Evolutionary conservation across 2,888 invertebrate species (phyloP).

Genomic region (Plagodis dolabraria): DNA sequence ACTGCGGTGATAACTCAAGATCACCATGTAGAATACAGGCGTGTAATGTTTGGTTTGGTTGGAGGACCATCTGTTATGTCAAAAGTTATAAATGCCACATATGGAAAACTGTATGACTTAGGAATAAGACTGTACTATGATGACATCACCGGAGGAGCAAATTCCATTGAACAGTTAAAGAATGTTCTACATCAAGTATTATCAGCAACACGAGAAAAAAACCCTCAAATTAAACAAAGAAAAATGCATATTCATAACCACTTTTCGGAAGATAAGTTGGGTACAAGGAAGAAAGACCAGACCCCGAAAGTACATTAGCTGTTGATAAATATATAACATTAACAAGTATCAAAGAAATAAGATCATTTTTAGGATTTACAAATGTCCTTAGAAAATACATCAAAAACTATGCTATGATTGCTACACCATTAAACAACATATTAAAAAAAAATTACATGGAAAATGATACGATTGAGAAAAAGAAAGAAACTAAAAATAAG

Average conservation of each 20-base stretch:
- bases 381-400: conserved; percentile 26
- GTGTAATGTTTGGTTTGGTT: conserved; percentile 2
- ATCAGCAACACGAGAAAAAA: background rate
- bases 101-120: background rate
- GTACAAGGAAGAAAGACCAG: conserved; percentile 2
- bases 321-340: background rate
- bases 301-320: background rate
- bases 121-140: background rate
- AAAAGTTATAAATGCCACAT: background rate
- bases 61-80: conserved; percentile 1
- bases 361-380: conserved; percentile 28
- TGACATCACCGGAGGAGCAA: background rate
- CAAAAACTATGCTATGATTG: conserved; percentile 23
- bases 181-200: background rate
- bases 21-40: conserved; percentile 4
- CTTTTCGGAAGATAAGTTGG: conserved; percentile 3
- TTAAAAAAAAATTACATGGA: conserved; percentile 9
- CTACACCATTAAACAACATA: conserved; percentile 23
- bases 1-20: conserved; percentile 12
- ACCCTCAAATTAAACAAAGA: conserved; percentile 12
- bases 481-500: conserved; percentile 2
- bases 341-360: conserved; percentile 9
- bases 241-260: conserved; percentile 14
- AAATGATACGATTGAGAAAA: conserved; percentile 17
- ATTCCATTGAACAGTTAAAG: background rate